Evolutionary conservation across 1,140 invertebrate species (phyloP).

Genomic region (Drosophila fuyamai): DNA sequence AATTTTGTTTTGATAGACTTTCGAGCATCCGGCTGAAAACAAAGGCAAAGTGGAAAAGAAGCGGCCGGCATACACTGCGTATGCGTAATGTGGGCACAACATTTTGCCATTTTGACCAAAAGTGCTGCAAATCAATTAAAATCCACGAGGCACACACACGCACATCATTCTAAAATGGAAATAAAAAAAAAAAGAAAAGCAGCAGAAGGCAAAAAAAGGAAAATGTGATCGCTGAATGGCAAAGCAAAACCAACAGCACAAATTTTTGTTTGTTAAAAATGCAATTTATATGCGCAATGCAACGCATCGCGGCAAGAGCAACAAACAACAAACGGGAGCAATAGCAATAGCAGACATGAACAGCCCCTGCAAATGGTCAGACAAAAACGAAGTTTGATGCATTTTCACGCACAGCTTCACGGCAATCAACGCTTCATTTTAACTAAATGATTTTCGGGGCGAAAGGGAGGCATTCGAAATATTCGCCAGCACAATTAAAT

Average conservation of each 20-base stretch:
- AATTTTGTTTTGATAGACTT: conserved; percentile 82
- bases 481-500: conserved; percentile 16
- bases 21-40: conserved; percentile 52
- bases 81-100: conserved; percentile 54
- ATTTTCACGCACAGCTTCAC: conserved; percentile 76
- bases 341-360: conserved; percentile 11
- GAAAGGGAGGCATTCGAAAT: background rate
- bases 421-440: conserved; percentile 78
- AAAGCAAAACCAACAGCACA: conserved; percentile 59
- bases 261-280: conserved; percentile 75
- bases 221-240: conserved; percentile 11
- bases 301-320: conserved; percentile 44
- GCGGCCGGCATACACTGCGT: conserved; percentile 40
- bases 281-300: conserved; percentile 77
- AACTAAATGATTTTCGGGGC: conserved; percentile 58
- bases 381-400: conserved; percentile 64
- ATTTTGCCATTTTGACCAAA: conserved; percentile 60
- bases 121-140: conserved; percentile 70
- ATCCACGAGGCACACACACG: conserved; percentile 15
- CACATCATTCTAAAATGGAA: conserved; percentile 23
- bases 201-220: background rate
- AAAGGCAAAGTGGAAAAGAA: conserved; percentile 28
- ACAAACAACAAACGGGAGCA: conserved; percentile 17
- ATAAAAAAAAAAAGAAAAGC: conserved; percentile 2
- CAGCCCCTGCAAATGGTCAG: conserved; percentile 37